Percentiles rank a stretch among this genome's conserved stretches.
These are phyloP conservation scores for Hyperoodon ampullatus DNA, from an alignment of 2,113 vertebrate genomes.

Conservation along the genomic window DNA sequence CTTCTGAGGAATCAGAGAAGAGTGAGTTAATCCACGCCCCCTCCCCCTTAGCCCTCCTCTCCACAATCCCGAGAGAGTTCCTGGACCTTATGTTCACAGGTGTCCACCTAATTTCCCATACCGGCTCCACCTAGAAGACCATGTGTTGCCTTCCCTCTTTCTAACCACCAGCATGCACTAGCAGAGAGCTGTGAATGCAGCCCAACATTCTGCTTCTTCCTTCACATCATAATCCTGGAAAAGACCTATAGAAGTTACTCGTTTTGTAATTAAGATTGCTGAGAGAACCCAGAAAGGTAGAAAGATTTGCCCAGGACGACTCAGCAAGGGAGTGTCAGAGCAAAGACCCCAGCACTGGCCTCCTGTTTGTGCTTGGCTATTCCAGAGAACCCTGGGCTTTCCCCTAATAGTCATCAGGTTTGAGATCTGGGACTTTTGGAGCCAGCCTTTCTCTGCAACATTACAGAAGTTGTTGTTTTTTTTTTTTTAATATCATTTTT, in stretches of 20 bases:
- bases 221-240: background rate
- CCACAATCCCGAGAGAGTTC: background rate
- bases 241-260: background rate
- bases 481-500: background rate
- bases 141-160: accelerated
- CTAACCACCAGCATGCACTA: accelerated
- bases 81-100: background rate
- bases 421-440: too few species aligned
- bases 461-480: background rate
- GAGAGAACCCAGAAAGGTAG: background rate
- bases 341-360: accelerated
- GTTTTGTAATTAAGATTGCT: background rate
- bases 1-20: background rate
- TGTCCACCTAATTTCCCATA: background rate
- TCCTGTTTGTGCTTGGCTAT: accelerated
- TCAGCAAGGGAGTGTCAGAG: background rate
- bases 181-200: background rate
- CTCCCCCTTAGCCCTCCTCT: background rate
- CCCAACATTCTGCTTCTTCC: accelerated
- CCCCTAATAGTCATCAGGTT: accelerated
- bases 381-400: too few species aligned
- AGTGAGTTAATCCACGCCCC: accelerated
- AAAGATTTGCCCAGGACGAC: background rate
- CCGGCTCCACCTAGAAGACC: accelerated
- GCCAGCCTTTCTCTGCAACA: background rate